Evolutionary conservation across 1,140 invertebrate genomes (phyloP).

Genomic region (Apis cerana): DNA sequence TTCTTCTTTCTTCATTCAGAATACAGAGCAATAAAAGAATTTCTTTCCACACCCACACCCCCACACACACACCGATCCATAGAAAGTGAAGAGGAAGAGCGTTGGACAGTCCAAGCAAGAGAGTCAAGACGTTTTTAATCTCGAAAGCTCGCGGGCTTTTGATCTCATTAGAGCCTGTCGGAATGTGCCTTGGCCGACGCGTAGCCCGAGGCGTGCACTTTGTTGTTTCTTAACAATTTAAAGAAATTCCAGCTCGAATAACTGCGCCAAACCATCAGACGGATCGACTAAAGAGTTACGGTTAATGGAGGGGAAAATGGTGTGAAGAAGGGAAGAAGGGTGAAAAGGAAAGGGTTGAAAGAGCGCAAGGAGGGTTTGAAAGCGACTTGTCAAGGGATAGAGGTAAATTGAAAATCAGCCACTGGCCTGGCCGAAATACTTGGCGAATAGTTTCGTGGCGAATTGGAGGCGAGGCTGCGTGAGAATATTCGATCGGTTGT

Average conservation of each 20-base stretch:
- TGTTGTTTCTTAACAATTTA: constrained; percentile 62
- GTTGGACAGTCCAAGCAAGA: not conserved
- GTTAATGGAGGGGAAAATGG: constrained; percentile 65
- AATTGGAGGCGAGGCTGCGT: not conserved
- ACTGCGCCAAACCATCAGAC: constrained; percentile 35
- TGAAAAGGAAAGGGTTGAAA: constrained; percentile 1
- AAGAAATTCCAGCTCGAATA: constrained; percentile 67
- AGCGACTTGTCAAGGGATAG: constrained; percentile 8
- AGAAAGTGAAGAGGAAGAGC: not conserved
- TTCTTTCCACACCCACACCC: not conserved
- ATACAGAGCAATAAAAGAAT: not conserved
- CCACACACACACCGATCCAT: too few relatives aligned
- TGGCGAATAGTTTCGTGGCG: constrained; percentile 52
- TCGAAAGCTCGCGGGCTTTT: constrained; percentile 59
- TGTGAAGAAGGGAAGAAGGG: not conserved
- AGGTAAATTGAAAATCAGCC: constrained; percentile 64
- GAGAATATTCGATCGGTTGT: constrained; percentile 21
- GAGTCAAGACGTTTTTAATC: constrained; percentile 52
- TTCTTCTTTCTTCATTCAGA: not conserved
- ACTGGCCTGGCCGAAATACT: constrained; percentile 28
- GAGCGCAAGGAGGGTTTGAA: constrained; percentile 1
- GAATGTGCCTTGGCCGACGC: constrained; percentile 32
- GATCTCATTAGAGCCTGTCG: constrained; percentile 59
- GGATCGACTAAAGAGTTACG: constrained; percentile 63
- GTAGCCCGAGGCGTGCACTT: constrained; percentile 13